Evolutionary conservation across 1,140 invertebrate species (phyloP), one percentile per base, ranked within the genome.

Genomic region (Drosophila burlai): DNA sequence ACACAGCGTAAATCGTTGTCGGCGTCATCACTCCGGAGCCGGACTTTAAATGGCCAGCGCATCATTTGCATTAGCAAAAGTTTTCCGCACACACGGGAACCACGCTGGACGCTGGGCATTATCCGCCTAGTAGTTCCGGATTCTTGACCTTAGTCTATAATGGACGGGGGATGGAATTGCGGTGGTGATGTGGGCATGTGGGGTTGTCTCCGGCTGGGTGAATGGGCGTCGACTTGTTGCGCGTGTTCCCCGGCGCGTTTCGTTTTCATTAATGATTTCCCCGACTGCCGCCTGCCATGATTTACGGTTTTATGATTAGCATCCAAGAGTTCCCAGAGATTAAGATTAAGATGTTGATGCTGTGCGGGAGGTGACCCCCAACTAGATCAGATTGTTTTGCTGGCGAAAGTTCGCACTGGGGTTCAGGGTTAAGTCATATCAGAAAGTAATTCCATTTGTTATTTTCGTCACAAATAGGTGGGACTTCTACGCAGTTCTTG

Each of bases 61-160:
- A 67, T 73, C 73, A 90, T 87, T 89, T 84, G 84, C 81, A 87
- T 87, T 80, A 77, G 80, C 42, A 54, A 55, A 67, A 65, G 55
- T 58, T 83, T 83, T 77, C 80, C 71, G 76, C 76, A 87, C 64
- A 75, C 49, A 60, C 73, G 57, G 40, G 63, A 34, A 34, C 34
- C 72, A 68, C 40, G 47, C 50, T 57, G 40, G 47, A n/a, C n/a
- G 24, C 24, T 24, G 45, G 59, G 59, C 21, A 64, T 31, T 31
- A 34, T 61, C 18, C 29, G 24, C 54, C 38, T 52, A 38, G 49
- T 50, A 85, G 86, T 90, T 90, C 85, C 85, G 85, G 85, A 90
- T 91, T 90, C 85, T 91, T 90, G 85, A 90, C 85, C 85, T 90
- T 84, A 90, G 87, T 80, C 85, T 83, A 89, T 81, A 91, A 85